Evolutionary conservation across 2,888 invertebrate genomes (phyloP).

Genomic region (Fragum whitleyi): DNA sequence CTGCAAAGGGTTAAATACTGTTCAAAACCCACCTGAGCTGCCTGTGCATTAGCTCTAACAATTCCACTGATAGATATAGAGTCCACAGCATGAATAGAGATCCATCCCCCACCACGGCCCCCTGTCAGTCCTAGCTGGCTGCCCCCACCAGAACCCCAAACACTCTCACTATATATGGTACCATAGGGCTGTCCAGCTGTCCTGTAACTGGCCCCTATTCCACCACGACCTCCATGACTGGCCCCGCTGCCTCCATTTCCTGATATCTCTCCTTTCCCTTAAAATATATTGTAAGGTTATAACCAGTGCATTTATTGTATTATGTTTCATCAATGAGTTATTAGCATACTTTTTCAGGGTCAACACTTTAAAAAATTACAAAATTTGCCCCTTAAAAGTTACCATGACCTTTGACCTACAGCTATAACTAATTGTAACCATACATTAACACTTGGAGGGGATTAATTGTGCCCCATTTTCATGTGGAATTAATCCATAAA

Average conservation of each 20-base stretch:
- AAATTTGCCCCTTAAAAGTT: no score
- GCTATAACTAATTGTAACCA: no score
- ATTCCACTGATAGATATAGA: slow-evolving; percentile 54
- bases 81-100: slow-evolving; percentile 50
- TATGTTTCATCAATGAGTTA: background rate
- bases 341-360: background rate
- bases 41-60: slow-evolving; percentile 62
- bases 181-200: slow-evolving; percentile 66
- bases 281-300: background rate
- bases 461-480: no score
- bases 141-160: slow-evolving; percentile 77
- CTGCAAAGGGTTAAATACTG: background rate
- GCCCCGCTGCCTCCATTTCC: slow-evolving; percentile 69
- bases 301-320: no score
- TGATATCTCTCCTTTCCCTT: slow-evolving; percentile 50
- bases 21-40: slow-evolving; percentile 53
- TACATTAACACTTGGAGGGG: no score
- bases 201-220: slow-evolving; percentile 55
- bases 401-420: no score
- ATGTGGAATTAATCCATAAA: no score
- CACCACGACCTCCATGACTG: slow-evolving; percentile 73
- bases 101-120: slow-evolving; percentile 74
- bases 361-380: background rate
- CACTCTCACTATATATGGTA: slow-evolving; percentile 62
- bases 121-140: slow-evolving; percentile 56